Conservation (phyloP, 2,797 vertebrate genomes). For the Hapalemur alaotrensis region DNA sequence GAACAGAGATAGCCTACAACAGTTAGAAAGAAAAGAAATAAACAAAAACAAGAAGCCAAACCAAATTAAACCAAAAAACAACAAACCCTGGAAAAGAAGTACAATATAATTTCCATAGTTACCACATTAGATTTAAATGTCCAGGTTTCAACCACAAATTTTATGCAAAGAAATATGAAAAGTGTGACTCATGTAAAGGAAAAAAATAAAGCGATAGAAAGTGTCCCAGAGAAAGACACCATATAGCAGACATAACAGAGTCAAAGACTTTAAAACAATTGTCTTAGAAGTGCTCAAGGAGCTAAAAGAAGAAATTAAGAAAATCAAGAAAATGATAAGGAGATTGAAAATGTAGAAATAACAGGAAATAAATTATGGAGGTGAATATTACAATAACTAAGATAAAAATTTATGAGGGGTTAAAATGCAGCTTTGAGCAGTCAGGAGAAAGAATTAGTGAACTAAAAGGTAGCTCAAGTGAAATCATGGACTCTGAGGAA, state of each 20-base stretch:
- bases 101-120: not conserved
- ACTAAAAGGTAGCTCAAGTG: not conserved
- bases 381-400: not conserved
- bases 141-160: not conserved
- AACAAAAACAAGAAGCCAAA: not conserved
- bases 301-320: not conserved
- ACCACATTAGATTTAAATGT: not conserved
- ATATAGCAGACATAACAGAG: not conserved
- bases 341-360: not conserved
- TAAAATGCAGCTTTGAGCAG: not conserved
- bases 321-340: not conserved
- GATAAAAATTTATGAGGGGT: not conserved
- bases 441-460: not conserved
- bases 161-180: not conserved
- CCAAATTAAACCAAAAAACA: too few species aligned
- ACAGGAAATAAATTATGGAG: not conserved
- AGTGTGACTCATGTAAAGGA: not conserved
- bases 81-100: not conserved
- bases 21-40: not conserved
- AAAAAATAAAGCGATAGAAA: not conserved
- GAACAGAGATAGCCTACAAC: not conserved
- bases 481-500: not conserved
- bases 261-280: not conserved
- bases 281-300: not conserved
- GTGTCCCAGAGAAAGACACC: not conserved